Conservation (phyloP, 2,797 vertebrate genomes). For the Mormyrus hasselquistii region DNA sequence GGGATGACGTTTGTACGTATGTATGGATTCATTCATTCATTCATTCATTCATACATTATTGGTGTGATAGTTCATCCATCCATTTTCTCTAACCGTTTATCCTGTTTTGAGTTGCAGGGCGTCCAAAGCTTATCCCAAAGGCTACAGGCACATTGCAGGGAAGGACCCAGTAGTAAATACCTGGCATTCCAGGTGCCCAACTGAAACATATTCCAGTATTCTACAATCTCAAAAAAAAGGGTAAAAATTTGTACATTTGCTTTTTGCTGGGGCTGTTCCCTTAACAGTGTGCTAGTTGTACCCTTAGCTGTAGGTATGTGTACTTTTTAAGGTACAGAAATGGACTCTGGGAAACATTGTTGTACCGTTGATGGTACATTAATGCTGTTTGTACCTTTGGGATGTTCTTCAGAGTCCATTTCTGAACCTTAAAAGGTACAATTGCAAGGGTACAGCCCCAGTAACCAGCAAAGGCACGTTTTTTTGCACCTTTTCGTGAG, state of each 20-base stretch:
- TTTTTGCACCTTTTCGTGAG: background rate
- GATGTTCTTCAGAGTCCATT: background rate
- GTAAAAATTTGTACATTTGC: background rate
- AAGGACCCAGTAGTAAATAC: background rate
- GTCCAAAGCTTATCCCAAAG: background rate
- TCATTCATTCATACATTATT: background rate
- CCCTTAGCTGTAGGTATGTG: background rate
- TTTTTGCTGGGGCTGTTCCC: background rate
- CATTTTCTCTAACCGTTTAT: background rate
- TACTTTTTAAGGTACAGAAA: background rate
- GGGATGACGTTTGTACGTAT: background rate
- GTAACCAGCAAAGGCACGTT: background rate
- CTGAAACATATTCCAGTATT: background rate
- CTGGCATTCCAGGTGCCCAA: background rate
- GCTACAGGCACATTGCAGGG: background rate
- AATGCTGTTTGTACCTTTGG: background rate
- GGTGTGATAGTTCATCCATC: background rate
- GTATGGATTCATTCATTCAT: no score
- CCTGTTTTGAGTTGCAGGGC: background rate
- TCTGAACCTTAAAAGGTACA: background rate
- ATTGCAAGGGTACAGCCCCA: background rate
- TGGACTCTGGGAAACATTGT: background rate
- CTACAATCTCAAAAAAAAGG: background rate
- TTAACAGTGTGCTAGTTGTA: background rate
- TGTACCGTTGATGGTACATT: background rate